Evolutionary conservation across 2,797 vertebrate species (phyloP), one percentile per base, ranked within the genome.

Genomic region (Lycodopsis pacificus): DNA sequence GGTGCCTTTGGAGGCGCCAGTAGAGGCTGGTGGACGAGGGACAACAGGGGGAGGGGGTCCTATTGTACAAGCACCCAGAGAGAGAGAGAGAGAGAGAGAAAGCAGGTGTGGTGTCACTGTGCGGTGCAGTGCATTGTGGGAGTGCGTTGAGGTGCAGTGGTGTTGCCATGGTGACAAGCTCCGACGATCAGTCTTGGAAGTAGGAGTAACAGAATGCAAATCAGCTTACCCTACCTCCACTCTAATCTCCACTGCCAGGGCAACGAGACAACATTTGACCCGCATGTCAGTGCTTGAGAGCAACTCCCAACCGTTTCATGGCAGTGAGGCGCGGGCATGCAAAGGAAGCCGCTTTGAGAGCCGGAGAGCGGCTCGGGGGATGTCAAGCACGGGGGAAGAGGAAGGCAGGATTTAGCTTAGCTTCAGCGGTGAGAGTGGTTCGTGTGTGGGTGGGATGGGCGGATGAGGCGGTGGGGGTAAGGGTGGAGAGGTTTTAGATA

Each of bases 161-260:
- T 89, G 92, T 94, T 93, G 86, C 91, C 86, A 94, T 90, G 84
- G 90, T 49, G 89, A 92, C 87, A 73, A 70, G 86, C 86, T 77
- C 85, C 62, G 68, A 76, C 38, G 73, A 86, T 88, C 78, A 53
- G 79, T 87, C 84, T 73, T 76, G 84, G 85, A 86, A 87, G 84
- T 81, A 57, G 85, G 80, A 85, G 84, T 86, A 78, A 69, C 66
- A 76, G 86, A 87, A 88, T 76, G 83, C 9, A 84, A 89, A 85
- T 82, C 77, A 80, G 84, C 82, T 72, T 19, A 73, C 65, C 73
- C 70, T 75, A 89, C 87, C 79, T 82, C 78, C 74, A 61, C 65
- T 85, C 85, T 89, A 82, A 89, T 91, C 87, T 76, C 61, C 79
- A 68, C 66, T 62, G 73, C 85, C 81, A 34, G 84, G 76, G 76